These are phyloP conservation scores for Venturia canescens DNA, from an alignment of 1,140 invertebrate genomes.

Conservation along the genomic window DNA sequence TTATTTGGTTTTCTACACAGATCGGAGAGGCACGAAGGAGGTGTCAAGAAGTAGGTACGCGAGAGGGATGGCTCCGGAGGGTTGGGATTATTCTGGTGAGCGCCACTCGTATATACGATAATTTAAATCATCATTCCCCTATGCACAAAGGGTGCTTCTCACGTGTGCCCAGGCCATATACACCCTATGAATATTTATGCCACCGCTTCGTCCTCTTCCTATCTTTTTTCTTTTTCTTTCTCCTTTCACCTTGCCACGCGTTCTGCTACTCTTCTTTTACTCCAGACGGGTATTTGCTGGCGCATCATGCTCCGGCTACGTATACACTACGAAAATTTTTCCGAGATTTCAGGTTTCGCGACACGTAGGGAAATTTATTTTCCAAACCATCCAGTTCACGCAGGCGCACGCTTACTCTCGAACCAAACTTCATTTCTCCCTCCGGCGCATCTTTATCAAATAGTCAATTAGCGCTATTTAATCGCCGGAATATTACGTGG, in stretches of 20 bases:
- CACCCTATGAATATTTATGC: constrained; percentile 42
- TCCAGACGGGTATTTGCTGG: neutral
- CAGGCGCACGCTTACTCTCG: neutral
- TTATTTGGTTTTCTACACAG: neutral
- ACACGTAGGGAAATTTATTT: constrained; percentile 22
- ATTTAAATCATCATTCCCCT: constrained; percentile 42
- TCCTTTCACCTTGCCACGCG: neutral
- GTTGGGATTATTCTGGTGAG: neutral
- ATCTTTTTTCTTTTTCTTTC: neutral
- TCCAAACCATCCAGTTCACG: neutral
- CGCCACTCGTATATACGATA: constrained; percentile 32
- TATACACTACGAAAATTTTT: constrained; percentile 33
- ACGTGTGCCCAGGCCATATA: constrained; percentile 32
- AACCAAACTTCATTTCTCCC: constrained; percentile 10
- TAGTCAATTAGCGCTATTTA: constrained; percentile 18
- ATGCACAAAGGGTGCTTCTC: constrained; percentile 45
- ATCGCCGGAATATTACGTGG: neutral
- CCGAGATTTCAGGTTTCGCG: constrained; percentile 22
- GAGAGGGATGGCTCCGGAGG: neutral
- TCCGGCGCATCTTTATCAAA: constrained; percentile 26
- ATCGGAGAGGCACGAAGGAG: neutral
- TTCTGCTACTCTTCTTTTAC: constrained; percentile 2
- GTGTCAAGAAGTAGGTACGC: neutral
- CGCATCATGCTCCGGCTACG: neutral
- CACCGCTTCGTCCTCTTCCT: neutral